Percentiles rank a stretch among this genome's conserved stretches.
These are phyloP conservation scores for Moxostoma hubbsi DNA, from an alignment of 2,797 vertebrate species.

Conservation along the genomic window DNA sequence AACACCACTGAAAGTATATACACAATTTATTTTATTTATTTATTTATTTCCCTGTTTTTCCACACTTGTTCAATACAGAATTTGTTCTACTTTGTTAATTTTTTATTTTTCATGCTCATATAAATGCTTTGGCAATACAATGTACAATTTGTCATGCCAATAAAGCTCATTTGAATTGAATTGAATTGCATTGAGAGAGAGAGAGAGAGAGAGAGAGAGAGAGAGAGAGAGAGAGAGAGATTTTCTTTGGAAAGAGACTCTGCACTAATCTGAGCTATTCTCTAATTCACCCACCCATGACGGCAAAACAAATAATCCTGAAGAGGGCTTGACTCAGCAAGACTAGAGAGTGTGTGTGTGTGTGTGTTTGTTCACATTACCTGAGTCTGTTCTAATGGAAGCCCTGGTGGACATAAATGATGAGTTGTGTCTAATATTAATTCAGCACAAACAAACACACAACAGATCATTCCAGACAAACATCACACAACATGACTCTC, in stretches of 20 bases:
- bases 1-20: too few relatives aligned
- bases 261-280: constrained; percentile 4
- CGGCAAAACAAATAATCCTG: constrained; percentile 19
- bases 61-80: too few relatives aligned
- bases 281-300: constrained; percentile 24
- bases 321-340: constrained; percentile 23
- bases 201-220: background rate
- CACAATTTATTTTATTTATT: too few relatives aligned
- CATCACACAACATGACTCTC: background rate
- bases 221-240: background rate
- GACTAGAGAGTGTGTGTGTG: constrained; percentile 14
- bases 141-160: too few relatives aligned
- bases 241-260: background rate
- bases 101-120: too few relatives aligned
- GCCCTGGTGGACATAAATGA: constrained; percentile 15
- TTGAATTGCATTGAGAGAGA: too few relatives aligned
- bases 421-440: constrained; percentile 15
- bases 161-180: too few relatives aligned
- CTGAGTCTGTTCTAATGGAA: background rate
- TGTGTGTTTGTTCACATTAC: background rate
- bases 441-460: constrained; percentile 2
- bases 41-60: too few relatives aligned
- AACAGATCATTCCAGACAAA: background rate
- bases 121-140: too few relatives aligned
- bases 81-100: too few relatives aligned